Evolutionary conservation across 1,140 invertebrate genomes (phyloP).

Genomic region (Rhyzopertha dominica): DNA sequence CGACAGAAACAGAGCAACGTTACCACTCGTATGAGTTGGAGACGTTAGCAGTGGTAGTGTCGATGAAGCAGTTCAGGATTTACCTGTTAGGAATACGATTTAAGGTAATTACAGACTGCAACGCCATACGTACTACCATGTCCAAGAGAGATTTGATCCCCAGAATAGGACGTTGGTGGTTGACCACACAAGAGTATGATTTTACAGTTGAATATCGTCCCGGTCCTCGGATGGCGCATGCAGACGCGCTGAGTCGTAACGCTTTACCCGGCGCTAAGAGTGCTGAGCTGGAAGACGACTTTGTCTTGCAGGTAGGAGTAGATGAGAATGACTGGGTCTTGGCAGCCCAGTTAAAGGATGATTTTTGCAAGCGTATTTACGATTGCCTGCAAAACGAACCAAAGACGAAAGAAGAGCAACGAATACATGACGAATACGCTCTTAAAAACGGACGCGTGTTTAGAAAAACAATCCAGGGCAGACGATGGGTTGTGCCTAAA

Average conservation of each 20-base stretch:
- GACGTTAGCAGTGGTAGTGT: conserved; percentile 19
- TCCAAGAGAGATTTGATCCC: conserved; percentile 35
- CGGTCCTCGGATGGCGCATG: conserved; percentile 36
- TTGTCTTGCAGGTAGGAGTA: too few relatives aligned
- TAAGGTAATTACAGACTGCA: conserved; percentile 24
- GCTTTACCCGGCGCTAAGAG: conserved; percentile 23
- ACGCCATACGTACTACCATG: conserved; percentile 32
- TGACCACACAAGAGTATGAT: conserved; percentile 34
- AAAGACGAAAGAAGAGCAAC: conserved; percentile 12
- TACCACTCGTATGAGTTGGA: conserved; percentile 34
- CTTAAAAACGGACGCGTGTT: conserved; percentile 2
- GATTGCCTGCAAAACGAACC: conserved; percentile 3
- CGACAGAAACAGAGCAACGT: conserved; percentile 23
- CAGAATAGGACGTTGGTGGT: conserved; percentile 40
- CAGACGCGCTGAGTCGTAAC: conserved; percentile 39
- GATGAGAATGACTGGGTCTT: conserved; percentile 26
- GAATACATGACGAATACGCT: conserved; percentile 8
- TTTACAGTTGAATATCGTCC: conserved; percentile 38
- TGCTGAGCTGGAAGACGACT: too few relatives aligned
- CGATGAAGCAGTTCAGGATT: conserved; percentile 9
- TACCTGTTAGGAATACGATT: conserved; percentile 13
- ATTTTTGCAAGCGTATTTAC: conserved; percentile 14
- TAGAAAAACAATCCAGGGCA: conserved; percentile 4
- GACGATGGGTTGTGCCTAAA: conserved; percentile 20
- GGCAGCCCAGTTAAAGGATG: conserved; percentile 24